These are phyloP conservation scores for Ophion obscuratus DNA, from an alignment of 2,888 invertebrate genomes.

Conservation along the genomic window DNA sequence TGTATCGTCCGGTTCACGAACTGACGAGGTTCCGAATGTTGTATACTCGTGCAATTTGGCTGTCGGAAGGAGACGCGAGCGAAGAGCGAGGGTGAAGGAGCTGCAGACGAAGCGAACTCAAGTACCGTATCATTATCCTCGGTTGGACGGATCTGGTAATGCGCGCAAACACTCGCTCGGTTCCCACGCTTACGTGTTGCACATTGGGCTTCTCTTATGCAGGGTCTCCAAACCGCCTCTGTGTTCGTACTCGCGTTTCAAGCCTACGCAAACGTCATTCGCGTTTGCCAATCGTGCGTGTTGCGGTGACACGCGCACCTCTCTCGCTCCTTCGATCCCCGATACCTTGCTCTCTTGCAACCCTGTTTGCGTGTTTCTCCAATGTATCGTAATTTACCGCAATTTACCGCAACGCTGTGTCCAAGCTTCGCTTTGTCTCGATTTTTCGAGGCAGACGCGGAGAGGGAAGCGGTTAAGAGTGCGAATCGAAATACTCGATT, in stretches of 20 bases:
- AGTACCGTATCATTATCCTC: constrained; percentile 74
- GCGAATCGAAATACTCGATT: too few species aligned
- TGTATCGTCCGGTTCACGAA: constrained; percentile 11
- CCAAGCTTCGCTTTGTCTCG: too few species aligned
- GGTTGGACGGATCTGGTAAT: constrained; percentile 75
- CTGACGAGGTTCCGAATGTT: constrained; percentile 30
- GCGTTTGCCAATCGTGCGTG: constrained; percentile 60
- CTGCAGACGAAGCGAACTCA: constrained; percentile 52
- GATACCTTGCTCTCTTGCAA: neutral
- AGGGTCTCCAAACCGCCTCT: too few species aligned
- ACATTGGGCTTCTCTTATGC: constrained; percentile 61
- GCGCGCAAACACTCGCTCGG: constrained; percentile 71
- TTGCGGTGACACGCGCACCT: constrained; percentile 47
- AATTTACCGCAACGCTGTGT: too few species aligned
- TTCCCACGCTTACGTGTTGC: constrained; percentile 76
- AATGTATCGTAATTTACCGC: too few species aligned
- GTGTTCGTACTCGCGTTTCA: constrained; percentile 4
- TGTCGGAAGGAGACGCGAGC: constrained; percentile 64
- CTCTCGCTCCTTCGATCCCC: neutral
- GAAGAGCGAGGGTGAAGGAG: neutral
- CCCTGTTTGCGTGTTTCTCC: too few species aligned
- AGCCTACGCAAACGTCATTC: constrained; percentile 7
- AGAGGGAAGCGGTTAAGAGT: too few species aligned
- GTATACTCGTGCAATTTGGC: constrained; percentile 69
- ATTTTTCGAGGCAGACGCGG: too few species aligned